Conservation (phyloP, 2,888 invertebrate species). For the Callosobruchus maculatus region DNA sequence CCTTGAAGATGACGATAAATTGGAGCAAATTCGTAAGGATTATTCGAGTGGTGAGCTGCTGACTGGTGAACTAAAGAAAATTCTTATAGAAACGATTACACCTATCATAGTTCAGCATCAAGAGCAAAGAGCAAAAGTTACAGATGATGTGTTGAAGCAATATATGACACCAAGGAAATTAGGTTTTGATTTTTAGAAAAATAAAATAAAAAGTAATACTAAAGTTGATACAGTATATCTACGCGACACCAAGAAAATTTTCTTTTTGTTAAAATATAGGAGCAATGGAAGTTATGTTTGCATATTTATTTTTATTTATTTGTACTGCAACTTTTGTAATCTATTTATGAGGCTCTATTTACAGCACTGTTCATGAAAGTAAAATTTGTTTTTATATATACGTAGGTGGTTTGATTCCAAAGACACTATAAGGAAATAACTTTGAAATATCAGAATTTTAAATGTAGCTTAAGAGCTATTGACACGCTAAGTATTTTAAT, state of each 20-base stretch:
- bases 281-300: not conserved
- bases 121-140: constrained; percentile 70
- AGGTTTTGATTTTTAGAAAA: constrained; percentile 54
- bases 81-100: constrained; percentile 76
- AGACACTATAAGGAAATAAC: no score
- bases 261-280: no score
- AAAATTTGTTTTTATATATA: not conserved
- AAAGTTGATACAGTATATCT: no score
- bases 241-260: no score
- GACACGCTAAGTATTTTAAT: no score
- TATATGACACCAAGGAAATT: constrained; percentile 84
- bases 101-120: constrained; percentile 82
- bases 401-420: not conserved
- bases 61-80: constrained; percentile 92
- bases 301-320: not conserved
- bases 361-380: not conserved
- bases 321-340: not conserved
- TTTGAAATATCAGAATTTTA: no score
- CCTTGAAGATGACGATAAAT: constrained; percentile 83
- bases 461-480: no score
- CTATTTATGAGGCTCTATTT: no score
- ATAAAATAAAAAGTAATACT: no score
- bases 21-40: constrained; percentile 67
- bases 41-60: constrained; percentile 86
- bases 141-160: constrained; percentile 77